A percentile compares a stretch with the other conserved stretches of the same genome.
These are phyloP conservation scores for Armadillidium nasatum DNA, from an alignment of 1,140 invertebrate genomes.

Conservation along the genomic window DNA sequence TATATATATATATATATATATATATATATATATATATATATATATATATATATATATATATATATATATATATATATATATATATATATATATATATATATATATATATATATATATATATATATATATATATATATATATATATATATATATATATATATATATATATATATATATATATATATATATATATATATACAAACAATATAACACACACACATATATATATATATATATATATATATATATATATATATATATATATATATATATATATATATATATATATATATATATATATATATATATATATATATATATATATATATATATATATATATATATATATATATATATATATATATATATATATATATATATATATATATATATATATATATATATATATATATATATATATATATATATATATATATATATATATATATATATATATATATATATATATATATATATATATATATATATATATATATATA, in stretches of 20 bases:
- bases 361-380: neutral
- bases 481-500: too few species aligned
- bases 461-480: neutral
- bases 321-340: too few species aligned
- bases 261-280: too few species aligned
- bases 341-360: too few species aligned
- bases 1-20: neutral
- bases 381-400: neutral
- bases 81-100: neutral
- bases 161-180: neutral
- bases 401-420: neutral
- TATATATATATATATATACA: neutral
- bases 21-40: neutral
- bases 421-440: too few species aligned
- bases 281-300: neutral
- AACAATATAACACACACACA: too few species aligned
- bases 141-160: too few species aligned
- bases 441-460: neutral
- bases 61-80: too few species aligned
- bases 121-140: too few species aligned
- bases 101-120: neutral
- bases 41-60: too few species aligned
- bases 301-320: neutral
- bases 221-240: neutral
- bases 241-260: too few species aligned